These are phyloP conservation scores for Macroramphosus scolopax DNA, from an alignment of 2,797 vertebrate species.

Conservation along the genomic window DNA sequence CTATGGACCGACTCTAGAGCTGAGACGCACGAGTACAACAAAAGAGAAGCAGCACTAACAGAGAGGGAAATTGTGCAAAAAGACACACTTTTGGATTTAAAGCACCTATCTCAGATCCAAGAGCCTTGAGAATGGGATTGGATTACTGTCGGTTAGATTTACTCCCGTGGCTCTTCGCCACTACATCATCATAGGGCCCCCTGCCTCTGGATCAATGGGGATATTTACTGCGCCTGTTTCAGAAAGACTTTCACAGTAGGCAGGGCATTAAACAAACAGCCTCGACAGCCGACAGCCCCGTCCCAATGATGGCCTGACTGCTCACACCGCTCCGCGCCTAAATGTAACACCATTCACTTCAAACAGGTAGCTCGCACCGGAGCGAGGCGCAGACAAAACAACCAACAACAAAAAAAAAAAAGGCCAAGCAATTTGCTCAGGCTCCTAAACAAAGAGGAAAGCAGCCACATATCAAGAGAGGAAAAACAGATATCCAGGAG, in stretches of 20 bases:
- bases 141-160: constrained; percentile 85
- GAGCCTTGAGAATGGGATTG: constrained; percentile 83
- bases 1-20: constrained; percentile 38
- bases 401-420: constrained; percentile 15
- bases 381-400: constrained; percentile 56
- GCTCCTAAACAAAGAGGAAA: constrained; percentile 37
- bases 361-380: constrained; percentile 58
- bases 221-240: constrained; percentile 85
- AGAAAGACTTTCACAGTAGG: constrained; percentile 79
- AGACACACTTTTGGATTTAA: constrained; percentile 81
- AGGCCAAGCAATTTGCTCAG: constrained; percentile 41
- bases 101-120: constrained; percentile 82
- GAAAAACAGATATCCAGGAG: constrained; percentile 17
- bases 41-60: constrained; percentile 54
- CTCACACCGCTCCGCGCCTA: constrained; percentile 69
- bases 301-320: constrained; percentile 73
- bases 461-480: constrained; percentile 44
- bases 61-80: constrained; percentile 70
- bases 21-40: constrained; percentile 50
- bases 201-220: constrained; percentile 83
- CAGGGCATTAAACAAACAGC: constrained; percentile 81
- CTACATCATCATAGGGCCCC: constrained; percentile 83
- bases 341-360: constrained; percentile 71
- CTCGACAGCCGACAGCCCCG: constrained; percentile 74
- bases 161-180: constrained; percentile 75